Conservation (phyloP, 2,113 vertebrate species). For the Microtus pennsylvanicus region DNA sequence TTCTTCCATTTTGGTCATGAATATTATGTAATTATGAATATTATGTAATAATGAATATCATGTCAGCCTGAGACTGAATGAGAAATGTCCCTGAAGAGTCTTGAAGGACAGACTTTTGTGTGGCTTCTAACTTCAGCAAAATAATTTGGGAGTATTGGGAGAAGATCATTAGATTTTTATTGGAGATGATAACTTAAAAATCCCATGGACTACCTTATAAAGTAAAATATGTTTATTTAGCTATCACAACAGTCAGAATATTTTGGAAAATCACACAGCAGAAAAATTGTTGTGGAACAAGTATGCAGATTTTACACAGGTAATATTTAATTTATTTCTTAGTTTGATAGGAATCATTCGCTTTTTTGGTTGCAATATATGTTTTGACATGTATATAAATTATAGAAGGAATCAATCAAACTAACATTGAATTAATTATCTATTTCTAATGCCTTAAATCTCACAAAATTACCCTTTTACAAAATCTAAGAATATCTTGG, state of each 20-base stretch:
- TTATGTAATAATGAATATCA: background rate
- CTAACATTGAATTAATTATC: background rate
- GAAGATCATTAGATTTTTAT: background rate
- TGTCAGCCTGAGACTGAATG: background rate
- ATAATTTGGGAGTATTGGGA: background rate
- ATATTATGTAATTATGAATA: background rate
- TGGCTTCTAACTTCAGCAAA: background rate
- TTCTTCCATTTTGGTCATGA: background rate
- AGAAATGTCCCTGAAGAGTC: background rate
- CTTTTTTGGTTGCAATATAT: background rate
- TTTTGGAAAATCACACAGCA: slow-evolving; percentile 7
- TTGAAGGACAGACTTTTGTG: background rate
- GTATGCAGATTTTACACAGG: background rate
- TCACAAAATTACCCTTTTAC: background rate
- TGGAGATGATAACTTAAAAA: background rate
- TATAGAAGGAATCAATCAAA: background rate
- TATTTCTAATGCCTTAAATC: slow-evolving; percentile 42
- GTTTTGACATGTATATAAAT: background rate
- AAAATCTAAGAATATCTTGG: slow-evolving; percentile 45
- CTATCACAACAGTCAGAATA: background rate
- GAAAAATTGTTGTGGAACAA: slow-evolving; percentile 42
- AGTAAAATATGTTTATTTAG: slow-evolving; percentile 3
- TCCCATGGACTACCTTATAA: background rate
- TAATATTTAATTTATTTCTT: slow-evolving; percentile 52
- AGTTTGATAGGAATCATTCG: background rate